Evolutionary conservation across 1,140 invertebrate species (phyloP), one percentile per base, ranked within the genome.

Genomic region (Plutomurus gul): DNA sequence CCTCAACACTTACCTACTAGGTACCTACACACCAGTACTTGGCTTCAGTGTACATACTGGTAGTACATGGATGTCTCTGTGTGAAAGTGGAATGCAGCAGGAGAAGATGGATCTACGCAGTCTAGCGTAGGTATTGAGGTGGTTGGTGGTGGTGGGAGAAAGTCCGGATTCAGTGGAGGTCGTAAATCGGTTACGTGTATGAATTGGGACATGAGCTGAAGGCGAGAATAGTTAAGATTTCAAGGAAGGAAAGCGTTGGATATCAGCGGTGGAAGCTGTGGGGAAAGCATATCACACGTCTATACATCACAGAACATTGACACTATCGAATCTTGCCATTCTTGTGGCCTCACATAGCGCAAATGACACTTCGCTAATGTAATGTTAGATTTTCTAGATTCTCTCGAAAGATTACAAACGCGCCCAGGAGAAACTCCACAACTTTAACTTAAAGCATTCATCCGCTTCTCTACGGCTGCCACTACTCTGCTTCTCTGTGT

Each of bases 291-390:
- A 81, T 81, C 80, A 80, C 47, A 79, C 73, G 80, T 78, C 82
- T 83, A 83, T 83, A 83, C 82, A 83, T 83, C 82, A 83, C 80
- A 81, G 77, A 74, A 81, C 80, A 83, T 81, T 83, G 82, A 83
- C 82, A 81, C 76, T 83, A 83, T 83, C 82, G 78, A 81, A 80
- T 81, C 80, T 77, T 81, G 75, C 78, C 75, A 77, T 83, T 79
- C 78, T 80, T 75, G 40, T 25, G 73, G 37, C 78, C 81, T 79
- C 78, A 80, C 80, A 80, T 80, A 65, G 79, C 73, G 47, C 77
- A 81, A 83, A 79, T 81, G 82, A 83, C 82, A 83, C 79, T 83
- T 80, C 60, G 79, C 82, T 83, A 83, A 83, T 83, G 82, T 81
- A 80, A 82, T 76, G 77, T 79, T 78, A 82, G 82, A 82, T 83